Evolutionary conservation across 2,888 invertebrate genomes (phyloP).

Genomic region (Hirtodrosophila alboralis): DNA sequence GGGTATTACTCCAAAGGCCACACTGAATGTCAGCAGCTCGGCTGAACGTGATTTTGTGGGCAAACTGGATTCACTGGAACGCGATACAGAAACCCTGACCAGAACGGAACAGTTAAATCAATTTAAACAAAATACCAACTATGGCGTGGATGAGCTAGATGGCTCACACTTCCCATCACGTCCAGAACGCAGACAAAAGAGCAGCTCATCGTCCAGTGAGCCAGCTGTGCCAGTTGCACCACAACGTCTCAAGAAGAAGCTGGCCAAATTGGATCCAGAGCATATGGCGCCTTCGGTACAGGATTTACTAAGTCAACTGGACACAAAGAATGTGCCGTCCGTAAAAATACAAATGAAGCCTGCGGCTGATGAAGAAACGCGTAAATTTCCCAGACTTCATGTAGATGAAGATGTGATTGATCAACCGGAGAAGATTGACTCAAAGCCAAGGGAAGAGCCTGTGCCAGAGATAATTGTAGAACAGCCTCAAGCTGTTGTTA

Average conservation of each 20-base stretch:
- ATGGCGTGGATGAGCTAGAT: constrained; percentile 45
- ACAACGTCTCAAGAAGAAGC: constrained; percentile 72
- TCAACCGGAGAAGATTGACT: constrained; percentile 13
- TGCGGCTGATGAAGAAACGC: constrained; percentile 1
- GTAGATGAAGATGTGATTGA: constrained; percentile 51
- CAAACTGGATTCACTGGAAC: constrained; percentile 71
- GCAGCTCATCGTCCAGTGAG: constrained; percentile 81
- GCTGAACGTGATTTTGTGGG: constrained; percentile 65
- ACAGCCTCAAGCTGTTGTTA: neutral
- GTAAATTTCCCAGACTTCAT: constrained; percentile 69
- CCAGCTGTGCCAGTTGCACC: constrained; percentile 70
- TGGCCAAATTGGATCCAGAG: constrained; percentile 76
- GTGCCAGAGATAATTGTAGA: constrained; percentile 15
- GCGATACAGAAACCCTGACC: constrained; percentile 44
- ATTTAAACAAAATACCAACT: constrained; percentile 1
- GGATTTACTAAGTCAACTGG: constrained; percentile 72
- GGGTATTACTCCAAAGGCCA: constrained; percentile 71
- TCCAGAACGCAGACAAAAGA: constrained; percentile 77
- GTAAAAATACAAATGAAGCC: neutral
- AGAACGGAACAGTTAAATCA: neutral
- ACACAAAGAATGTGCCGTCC: constrained; percentile 9
- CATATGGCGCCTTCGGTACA: constrained; percentile 83
- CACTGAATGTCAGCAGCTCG: constrained; percentile 24
- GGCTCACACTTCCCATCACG: constrained; percentile 74
- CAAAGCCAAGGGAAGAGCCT: neutral